Evolutionary conservation across 2,113 vertebrate genomes (phyloP).

Genomic region (Verasper variegatus): DNA sequence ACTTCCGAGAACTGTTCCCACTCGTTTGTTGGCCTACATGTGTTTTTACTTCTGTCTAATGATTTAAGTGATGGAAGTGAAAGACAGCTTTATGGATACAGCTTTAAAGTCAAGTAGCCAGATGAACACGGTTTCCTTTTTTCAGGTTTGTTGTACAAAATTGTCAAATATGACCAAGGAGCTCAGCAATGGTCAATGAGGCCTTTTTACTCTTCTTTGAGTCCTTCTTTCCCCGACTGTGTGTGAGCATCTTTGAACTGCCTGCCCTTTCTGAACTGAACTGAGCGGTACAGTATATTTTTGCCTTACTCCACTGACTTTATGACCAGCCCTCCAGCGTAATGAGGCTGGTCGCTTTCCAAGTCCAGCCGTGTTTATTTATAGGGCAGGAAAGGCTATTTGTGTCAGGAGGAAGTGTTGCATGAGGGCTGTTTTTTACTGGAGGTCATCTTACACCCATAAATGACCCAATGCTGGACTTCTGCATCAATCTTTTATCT

Average conservation of each 20-base stretch:
- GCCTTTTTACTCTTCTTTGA: background rate
- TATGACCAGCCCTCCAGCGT: constrained; percentile 39
- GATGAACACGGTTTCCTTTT: constrained; percentile 10
- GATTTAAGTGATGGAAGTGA: constrained; percentile 30
- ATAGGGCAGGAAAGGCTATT: constrained; percentile 76
- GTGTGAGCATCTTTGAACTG: background rate
- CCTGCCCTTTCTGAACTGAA: constrained; percentile 14
- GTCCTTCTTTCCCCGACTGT: background rate
- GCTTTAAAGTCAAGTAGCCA: constrained; percentile 1
- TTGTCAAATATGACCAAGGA: background rate
- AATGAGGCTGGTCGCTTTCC: constrained; percentile 64
- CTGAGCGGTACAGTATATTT: constrained; percentile 24
- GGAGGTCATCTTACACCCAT: constrained; percentile 26
- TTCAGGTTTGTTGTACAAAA: constrained; percentile 3
- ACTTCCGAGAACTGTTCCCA: constrained; percentile 15
- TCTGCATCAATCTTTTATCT: constrained; percentile 10
- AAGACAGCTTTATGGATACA: constrained; percentile 24
- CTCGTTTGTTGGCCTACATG: background rate
- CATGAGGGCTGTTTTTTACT: constrained; percentile 62
- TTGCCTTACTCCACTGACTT: constrained; percentile 52
- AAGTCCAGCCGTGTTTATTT: constrained; percentile 71
- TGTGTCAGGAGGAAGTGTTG: constrained; percentile 72
- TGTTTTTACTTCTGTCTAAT: constrained; percentile 30
- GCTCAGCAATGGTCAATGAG: background rate
- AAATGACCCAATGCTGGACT: constrained; percentile 27